Base-by-base conservation (phyloP, 2,888 invertebrate species). In the Andrena trimmerana region DNA sequence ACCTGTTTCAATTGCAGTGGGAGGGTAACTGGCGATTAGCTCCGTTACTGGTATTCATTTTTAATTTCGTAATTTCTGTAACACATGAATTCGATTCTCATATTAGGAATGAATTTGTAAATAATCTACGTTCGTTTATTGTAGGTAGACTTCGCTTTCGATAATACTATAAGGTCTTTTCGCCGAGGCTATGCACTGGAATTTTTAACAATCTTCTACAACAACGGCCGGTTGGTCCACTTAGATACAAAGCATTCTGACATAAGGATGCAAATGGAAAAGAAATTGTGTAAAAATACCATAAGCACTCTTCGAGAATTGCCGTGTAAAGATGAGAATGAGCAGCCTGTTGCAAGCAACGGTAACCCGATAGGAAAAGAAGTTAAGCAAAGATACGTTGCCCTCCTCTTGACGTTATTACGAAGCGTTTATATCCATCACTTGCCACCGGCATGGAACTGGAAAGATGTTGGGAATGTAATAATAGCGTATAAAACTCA, bases 101-200 rank as follows among this genome's bases (percentile, higher is more conserved):
- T 50, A 31, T 60, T 8, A 31, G 27, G 42, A 63, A 24, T 68
- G n/a, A 8, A 13, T 8, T 31, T 68, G 13, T 57, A 62, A 52
- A 74, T 65, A 68, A 20, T 57, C 66, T 62, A 33, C 16, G 7
- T 62, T 69, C 31, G 24, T 42, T 63, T 71, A 27, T 50, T 72
- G 67, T 67, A 92, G 92, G 92, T 90, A n/a, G 94, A 95, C 31
- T 96, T 95, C 90, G 94, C 96, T 71, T 96, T 97, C 81, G 95
- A 95, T 72, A 92, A 94, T 24, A 95, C 95, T 27, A 95, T 96
- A 2, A 95, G 97, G 81, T 96, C 96, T 42, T 97, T 96, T 89
- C 95, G 96, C 31, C 95, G 96, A 60, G 96, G 95, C 83, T 97
- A 97, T 94, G 96, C 96, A 0, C 90, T 96, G 1, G 96, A 97